Percentiles rank a stretch among this genome's conserved stretches.
Conservation (phyloP, 2,888 invertebrate species). For the Scaptomyza caliginosa region DNA sequence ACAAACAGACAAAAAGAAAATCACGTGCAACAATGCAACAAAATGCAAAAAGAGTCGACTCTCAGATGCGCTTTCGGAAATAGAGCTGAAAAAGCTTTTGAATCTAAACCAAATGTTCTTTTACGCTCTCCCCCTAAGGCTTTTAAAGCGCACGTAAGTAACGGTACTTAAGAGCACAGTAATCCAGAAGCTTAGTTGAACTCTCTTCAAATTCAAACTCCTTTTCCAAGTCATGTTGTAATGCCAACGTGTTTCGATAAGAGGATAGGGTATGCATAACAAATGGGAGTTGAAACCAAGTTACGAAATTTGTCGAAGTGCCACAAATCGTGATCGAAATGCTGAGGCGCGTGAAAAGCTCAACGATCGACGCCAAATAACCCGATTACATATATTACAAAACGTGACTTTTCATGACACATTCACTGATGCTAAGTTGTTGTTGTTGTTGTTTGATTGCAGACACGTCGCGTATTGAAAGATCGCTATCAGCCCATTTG, state of each 20-base stretch:
- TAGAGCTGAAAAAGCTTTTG: too few species aligned
- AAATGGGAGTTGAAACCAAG: conserved; percentile 17
- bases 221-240: conserved; percentile 22
- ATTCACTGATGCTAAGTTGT: neutral
- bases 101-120: too few species aligned
- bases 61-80: conserved; percentile 1
- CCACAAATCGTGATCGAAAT: conserved; percentile 60
- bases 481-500: conserved; percentile 2
- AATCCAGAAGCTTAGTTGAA: neutral
- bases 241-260: conserved; percentile 1
- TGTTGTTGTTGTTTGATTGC: conserved; percentile 29
- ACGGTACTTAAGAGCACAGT: conserved; percentile 16
- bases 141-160: neutral
- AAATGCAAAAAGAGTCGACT: neutral
- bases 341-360: conserved; percentile 53
- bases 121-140: too few species aligned
- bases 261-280: conserved; percentile 34
- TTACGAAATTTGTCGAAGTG: conserved; percentile 58
- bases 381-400: conserved; percentile 60
- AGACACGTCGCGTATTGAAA: conserved; percentile 46
- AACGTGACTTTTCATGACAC: conserved; percentile 42
- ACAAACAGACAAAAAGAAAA: too few species aligned
- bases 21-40: conserved; percentile 14
- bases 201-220: neutral
- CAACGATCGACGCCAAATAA: conserved; percentile 21